Evolutionary conservation across 2,797 vertebrate genomes (phyloP), one percentile per base, ranked within the genome.

Genomic region (Sebastes cheni): DNA sequence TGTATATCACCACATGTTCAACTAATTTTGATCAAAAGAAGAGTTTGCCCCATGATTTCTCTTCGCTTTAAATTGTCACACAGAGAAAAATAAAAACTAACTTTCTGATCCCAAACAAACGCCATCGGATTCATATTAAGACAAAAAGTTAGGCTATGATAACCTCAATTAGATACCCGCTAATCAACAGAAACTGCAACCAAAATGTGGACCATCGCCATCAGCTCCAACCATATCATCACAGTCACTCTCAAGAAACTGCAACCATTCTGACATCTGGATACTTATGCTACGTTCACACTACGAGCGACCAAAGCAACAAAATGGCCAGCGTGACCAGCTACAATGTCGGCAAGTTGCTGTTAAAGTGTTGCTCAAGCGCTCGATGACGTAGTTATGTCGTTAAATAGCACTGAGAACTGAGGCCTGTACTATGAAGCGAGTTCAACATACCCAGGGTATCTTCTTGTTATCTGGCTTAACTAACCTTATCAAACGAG

Each of bases 1-100:
- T 79, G 66, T 66, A 23, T 23, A 27, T 83, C 55, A 56, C 42
- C 20, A 34, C 11, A 62, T 46, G 22, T 46, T 50, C n/a, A 5
- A 32, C 32, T 71, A 4, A 30, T 59, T 80, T 39, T 59, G 8
- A 81, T 82, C 60, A 85, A 55, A 60, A 66, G 11, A 36, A 62
- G 1, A 39, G 32, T 59, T 67, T 3, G 4, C 14, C n/a, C 8
- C 14, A 3, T 75, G 13, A 25, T 52, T 78, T 68, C 2, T 62
- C 32, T 72, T n/a, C 11, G 54, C 55, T 61, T 6, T 36, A 52
- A 67, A 50, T n/a, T 20, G 4, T 73, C 27, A 58, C 39, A 66
- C 52, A 58, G 10, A 39, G 7, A 34, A 14, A 6, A 61, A 23
- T n/a, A 62, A 67, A 34, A 22, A n/a, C 0, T 3, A 22, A 64